phyloP scores from a whole-genome alignment of 1,140 invertebrate genomes.

The Bombus pyrosoma region DNA sequence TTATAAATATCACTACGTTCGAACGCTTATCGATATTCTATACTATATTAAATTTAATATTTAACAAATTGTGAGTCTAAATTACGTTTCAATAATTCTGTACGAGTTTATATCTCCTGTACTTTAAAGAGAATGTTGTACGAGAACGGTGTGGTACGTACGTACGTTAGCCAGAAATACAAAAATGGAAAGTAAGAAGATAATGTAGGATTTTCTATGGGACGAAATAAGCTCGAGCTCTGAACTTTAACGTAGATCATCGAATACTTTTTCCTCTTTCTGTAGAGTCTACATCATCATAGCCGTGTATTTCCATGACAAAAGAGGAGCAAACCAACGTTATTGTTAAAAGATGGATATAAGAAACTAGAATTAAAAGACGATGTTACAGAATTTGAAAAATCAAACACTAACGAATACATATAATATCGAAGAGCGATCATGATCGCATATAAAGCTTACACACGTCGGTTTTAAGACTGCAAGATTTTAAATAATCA shows the following conservation, averaged over 20 bases:
- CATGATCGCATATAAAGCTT: too few relatives aligned
- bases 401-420: too few relatives aligned
- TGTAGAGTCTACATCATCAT: not conserved
- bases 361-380: not conserved
- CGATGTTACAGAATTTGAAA: too few relatives aligned
- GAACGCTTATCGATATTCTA: not conserved
- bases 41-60: not conserved
- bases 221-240: not conserved
- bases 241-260: not conserved
- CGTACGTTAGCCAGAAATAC: not conserved
- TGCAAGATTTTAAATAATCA: too few relatives aligned
- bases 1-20: not conserved
- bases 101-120: not conserved
- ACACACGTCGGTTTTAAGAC: too few relatives aligned
- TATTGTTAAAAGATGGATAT: not conserved
- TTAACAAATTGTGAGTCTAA: not conserved
- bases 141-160: not conserved
- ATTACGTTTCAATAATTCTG: not conserved
- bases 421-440: too few relatives aligned
- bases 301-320: not conserved
- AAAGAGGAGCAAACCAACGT: not conserved
- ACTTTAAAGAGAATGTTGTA: too few relatives aligned
- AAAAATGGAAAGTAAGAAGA: not conserved
- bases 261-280: not conserved
- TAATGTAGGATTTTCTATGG: not conserved